Base-by-base conservation (phyloP, 1,140 invertebrate species). In the Heterodera carotae region DNA sequence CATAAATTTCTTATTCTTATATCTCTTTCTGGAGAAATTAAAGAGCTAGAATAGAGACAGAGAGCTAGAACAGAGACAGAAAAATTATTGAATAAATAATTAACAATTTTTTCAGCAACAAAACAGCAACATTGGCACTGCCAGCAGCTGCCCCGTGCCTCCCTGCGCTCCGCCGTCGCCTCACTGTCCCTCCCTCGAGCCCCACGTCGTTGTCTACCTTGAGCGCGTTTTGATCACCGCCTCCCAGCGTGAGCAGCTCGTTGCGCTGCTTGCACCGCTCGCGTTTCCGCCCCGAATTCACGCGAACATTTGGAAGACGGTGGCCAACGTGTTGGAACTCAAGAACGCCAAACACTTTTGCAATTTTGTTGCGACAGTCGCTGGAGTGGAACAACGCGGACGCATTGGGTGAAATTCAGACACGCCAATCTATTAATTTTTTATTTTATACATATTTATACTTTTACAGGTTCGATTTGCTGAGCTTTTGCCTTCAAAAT, bases 381-480 rank as follows among this genome's bases (percentile, higher is more conserved):
- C 4, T 1, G 56, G 64, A 6, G 34, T 74, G 59, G 4, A 33
- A 22, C 34, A 66, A 34, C 18, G 31, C 2, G 71, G 71, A 1
- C 71, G 27, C 7, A 56, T 64, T 22, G 39, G 71, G 71, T 74
- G 34, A 33, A 5, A 7, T 29, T 70, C 31, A 39, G 10, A 39
- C 36, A 39, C 10, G 36, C 10, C 10, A 39, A 39, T 39, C 36
- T 6, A 43, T 43, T 56, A 56, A 15, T 60, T 25, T 12, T 27
- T 0, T 34, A 29, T 5, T 60, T 48, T 62, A 22, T 62, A n/a
- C 8, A 10, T 62, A 0, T 1, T 72, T 39, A 6, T 72, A 22
- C 8, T 25, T 72, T 62, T 72, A 15, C 64, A 74, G 71, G 33
- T 74, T 74, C 39, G 59, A 64, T 29, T 39, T 74, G 33, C 56